Evolutionary conservation across 2,888 invertebrate species (phyloP), one percentile per base, ranked within the genome.

Genomic region (Drosophila percnosoma): DNA sequence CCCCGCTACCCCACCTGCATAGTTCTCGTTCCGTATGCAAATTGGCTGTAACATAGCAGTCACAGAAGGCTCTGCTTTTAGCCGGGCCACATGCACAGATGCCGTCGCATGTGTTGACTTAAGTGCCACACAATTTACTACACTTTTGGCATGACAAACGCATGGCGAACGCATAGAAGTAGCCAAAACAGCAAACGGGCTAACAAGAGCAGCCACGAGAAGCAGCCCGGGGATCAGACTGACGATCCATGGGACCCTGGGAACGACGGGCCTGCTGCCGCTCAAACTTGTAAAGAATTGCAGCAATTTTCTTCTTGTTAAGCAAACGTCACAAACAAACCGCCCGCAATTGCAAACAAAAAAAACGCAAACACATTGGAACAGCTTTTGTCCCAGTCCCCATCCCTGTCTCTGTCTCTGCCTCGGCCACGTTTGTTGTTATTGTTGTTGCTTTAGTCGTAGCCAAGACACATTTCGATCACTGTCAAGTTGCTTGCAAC

Each of bases 231-330:
- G 36, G 42, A 45, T 29, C 36, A 40, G 45, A 18, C 45, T 40
- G 52, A 13, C 15, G 54, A 55, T 42, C 62, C 24, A 29, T 31
- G 49, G 21, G 64, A 52, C 66, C 58, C 42, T 80, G 83, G 83
- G 84, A 83, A 75, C 49, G 38, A 42, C 40, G 36, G 40, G 64
- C 34, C 51, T 36, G 63, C 48, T 71, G 76, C 62, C 79, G 72
- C 80, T 80, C 69, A 82, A 86, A 83, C 87, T 90, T 83, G 77
- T 85, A 85, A 87, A 91, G 89, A 92, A 91, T 90, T 89, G 83
- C 90, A 79, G 87, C 90, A 91, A 91, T 91, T 91, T 91, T 91
- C 90, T 87, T 90, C 92, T 91, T 91, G 91, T 92, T 92, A 91
- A 87, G 87, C 84, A 86, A 87, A 83, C 83, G 83, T 90, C 87